These are phyloP conservation scores for Falco cherrug DNA, from an alignment of 2,797 vertebrate genomes.

Conservation along the genomic window DNA sequence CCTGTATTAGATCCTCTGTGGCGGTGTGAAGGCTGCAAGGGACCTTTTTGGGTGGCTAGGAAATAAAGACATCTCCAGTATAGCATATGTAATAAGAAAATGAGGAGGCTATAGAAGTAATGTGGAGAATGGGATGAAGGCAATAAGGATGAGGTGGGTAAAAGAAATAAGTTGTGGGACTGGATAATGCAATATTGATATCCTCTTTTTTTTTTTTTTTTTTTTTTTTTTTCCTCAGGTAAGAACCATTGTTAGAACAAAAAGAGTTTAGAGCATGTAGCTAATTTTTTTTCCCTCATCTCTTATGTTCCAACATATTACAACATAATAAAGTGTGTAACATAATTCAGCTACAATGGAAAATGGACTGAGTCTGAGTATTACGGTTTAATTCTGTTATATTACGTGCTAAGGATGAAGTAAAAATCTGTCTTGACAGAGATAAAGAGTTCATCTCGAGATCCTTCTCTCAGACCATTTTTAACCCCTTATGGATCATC, in stretches of 20 bases:
- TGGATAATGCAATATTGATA: background rate
- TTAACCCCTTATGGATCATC: background rate
- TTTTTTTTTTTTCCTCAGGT: background rate
- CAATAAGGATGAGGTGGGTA: background rate
- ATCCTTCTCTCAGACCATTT: background rate
- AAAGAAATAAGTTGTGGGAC: background rate
- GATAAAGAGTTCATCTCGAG: background rate
- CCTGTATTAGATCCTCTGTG: background rate
- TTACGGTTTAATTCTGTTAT: background rate
- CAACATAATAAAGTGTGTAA: background rate
- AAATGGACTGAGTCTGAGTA: background rate
- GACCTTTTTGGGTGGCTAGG: background rate
- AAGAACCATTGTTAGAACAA: background rate
- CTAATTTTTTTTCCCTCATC: background rate
- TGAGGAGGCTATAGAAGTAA: background rate
- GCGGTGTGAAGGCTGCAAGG: background rate
- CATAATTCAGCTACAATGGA: background rate
- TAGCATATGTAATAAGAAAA: background rate
- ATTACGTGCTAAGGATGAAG: background rate
- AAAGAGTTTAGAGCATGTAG: background rate
- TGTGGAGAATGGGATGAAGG: background rate
- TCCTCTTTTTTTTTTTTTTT: background rate
- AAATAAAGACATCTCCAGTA: background rate
- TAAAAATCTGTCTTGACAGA: background rate
- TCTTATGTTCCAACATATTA: background rate